Conservation (phyloP, 2,888 invertebrate species). For the Cephus rjabovi region DNA sequence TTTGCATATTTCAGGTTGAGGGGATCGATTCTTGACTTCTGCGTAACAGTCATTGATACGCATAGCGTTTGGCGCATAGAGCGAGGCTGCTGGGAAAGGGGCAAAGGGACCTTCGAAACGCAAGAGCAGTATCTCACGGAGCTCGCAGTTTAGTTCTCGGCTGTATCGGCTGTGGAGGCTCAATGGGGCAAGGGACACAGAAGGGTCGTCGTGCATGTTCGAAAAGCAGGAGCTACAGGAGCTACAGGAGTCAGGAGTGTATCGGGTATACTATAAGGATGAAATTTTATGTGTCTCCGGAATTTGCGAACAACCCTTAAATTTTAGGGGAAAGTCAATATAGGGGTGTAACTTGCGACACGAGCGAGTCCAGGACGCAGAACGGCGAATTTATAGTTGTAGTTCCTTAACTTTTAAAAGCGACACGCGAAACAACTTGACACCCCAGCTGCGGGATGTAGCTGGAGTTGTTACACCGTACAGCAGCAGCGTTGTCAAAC, state of each 20-base stretch:
- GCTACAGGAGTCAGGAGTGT: neutral
- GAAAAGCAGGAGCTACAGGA: neutral
- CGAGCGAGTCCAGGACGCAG: constrained; percentile 21
- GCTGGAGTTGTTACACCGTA: neutral
- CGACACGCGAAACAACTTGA: constrained; percentile 35
- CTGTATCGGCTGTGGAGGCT: neutral
- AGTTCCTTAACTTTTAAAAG: constrained; percentile 40
- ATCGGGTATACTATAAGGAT: neutral
- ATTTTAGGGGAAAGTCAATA: constrained; percentile 32
- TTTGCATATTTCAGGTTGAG: constrained; percentile 53
- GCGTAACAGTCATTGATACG: neutral
- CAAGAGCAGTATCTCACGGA: neutral
- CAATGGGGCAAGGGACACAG: neutral
- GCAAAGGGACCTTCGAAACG: neutral
- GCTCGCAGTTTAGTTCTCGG: neutral
- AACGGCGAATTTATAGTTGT: constrained; percentile 41
- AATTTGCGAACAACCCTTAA: constrained; percentile 8
- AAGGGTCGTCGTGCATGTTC: neutral
- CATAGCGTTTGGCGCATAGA: constrained; percentile 19
- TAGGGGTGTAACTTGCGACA: constrained; percentile 34
- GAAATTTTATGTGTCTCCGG: constrained; percentile 4
- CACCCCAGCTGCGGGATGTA: constrained; percentile 9
- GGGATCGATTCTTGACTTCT: constrained; percentile 44
- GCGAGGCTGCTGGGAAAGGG: constrained; percentile 3
- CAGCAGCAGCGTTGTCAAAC: neutral